These are phyloP conservation scores for Karalla daura DNA, from an alignment of 2,797 vertebrate species.

Conservation along the genomic window DNA sequence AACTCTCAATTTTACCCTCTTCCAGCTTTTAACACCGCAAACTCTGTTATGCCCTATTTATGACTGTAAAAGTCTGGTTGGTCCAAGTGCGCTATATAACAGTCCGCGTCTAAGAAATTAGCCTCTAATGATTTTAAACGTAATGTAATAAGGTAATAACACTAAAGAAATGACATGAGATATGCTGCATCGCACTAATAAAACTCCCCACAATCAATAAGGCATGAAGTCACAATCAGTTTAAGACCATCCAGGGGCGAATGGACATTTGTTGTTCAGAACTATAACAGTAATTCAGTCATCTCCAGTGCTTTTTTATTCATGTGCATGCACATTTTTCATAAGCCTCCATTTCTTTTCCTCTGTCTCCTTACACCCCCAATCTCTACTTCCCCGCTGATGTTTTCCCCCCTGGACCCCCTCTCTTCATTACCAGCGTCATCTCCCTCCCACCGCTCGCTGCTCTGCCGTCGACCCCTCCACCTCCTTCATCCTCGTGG, in stretches of 20 bases:
- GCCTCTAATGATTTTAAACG: background rate
- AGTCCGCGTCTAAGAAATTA: background rate
- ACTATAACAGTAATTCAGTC: slow-evolving; percentile 14
- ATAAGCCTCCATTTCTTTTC: background rate
- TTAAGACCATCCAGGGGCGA: slow-evolving; percentile 4
- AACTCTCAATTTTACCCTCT: slow-evolving; percentile 12
- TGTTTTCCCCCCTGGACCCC: slow-evolving; percentile 18
- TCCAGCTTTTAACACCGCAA: background rate
- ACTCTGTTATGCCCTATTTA: slow-evolving; percentile 18
- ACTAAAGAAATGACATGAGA: background rate
- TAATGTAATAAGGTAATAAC: background rate
- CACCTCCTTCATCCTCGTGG: slow-evolving; percentile 44
- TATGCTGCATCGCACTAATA: background rate
- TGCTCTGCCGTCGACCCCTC: slow-evolving; percentile 20
- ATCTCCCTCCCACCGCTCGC: slow-evolving; percentile 25
- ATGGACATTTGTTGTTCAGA: slow-evolving; percentile 9
- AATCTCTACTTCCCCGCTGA: slow-evolving; percentile 3
- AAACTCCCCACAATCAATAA: background rate
- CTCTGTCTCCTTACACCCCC: background rate
- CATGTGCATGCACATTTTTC: slow-evolving; percentile 8
- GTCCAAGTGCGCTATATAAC: background rate
- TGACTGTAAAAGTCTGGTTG: background rate
- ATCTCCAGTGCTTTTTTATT: slow-evolving; percentile 29
- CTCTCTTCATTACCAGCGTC: slow-evolving; percentile 38
- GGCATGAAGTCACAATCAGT: background rate